phyloP scores from a whole-genome alignment of 2,888 invertebrate species.

The Monopis laevigella region DNA sequence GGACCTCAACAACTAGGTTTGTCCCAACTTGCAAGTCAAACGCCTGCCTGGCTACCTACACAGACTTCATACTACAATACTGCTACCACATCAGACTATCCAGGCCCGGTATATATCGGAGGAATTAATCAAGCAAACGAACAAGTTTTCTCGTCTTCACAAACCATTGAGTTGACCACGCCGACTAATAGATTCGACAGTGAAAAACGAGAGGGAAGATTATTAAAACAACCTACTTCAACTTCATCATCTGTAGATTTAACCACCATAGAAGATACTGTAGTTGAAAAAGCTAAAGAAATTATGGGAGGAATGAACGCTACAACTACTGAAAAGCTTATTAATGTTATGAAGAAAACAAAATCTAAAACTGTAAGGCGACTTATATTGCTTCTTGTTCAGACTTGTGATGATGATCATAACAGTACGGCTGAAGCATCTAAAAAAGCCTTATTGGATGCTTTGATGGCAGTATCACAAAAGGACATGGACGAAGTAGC shows the following conservation, averaged over 20 bases:
- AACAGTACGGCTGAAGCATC: conserved; percentile 77
- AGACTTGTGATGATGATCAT: conserved; percentile 78
- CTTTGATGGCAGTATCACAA: conserved; percentile 72
- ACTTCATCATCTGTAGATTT: conserved; percentile 66
- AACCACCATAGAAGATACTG: conserved; percentile 72
- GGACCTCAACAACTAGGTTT: conserved; percentile 30
- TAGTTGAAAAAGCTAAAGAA: conserved; percentile 76
- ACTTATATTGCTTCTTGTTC: conserved; percentile 78
- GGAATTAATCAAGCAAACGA: conserved; percentile 28
- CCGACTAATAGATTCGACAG: conserved; percentile 23
- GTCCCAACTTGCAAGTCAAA: conserved; percentile 32
- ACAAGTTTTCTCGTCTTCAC: conserved; percentile 39
- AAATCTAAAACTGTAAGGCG: conserved; percentile 79
- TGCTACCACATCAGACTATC: conserved; percentile 18
- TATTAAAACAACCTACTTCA: conserved; percentile 41
- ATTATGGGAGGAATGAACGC: conserved; percentile 81
- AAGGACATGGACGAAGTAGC: conserved; percentile 60
- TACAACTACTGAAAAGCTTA: conserved; percentile 76
- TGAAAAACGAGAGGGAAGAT: conserved; percentile 39
- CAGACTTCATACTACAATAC: conserved; percentile 23
- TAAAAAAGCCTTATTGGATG: conserved; percentile 73
- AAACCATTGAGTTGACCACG: conserved; percentile 34
- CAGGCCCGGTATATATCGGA: not conserved
- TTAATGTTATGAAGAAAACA: conserved; percentile 85
- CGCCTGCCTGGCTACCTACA: conserved; percentile 31